phyloP scores from a whole-genome alignment of 1,140 invertebrate genomes.

The Paraescarpia echinospica region DNA sequence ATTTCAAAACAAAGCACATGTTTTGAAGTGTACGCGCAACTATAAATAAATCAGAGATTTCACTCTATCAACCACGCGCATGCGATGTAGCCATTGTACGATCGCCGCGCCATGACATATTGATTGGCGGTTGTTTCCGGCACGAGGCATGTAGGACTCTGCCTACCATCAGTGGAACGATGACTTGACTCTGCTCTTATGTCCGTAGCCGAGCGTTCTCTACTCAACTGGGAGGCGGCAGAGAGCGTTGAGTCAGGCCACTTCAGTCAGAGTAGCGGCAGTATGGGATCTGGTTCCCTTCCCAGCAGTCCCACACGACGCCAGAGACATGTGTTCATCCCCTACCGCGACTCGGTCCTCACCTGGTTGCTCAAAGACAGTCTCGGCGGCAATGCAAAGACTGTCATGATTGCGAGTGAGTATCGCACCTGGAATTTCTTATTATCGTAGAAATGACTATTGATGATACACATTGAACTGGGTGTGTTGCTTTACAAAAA shows the following conservation, averaged over 20 bases:
- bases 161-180: not conserved
- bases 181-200: not conserved
- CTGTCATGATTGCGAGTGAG: conserved; percentile 57
- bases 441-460: not conserved
- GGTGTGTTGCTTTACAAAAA: not conserved
- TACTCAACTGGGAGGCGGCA: not conserved
- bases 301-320: conserved; percentile 25
- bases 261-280: not conserved
- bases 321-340: conserved; percentile 62
- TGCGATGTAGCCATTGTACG: not conserved
- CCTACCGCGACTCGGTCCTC: conserved; percentile 59
- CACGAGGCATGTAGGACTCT: not conserved
- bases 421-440: not conserved
- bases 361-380: conserved; percentile 58
- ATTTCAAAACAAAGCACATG: not conserved
- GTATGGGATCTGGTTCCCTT: not conserved
- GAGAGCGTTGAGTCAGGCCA: not conserved
- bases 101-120: not conserved
- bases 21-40: not conserved
- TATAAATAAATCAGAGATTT: conserved; percentile 2
- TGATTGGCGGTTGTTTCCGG: not conserved
- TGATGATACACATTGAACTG: too few relatives aligned
- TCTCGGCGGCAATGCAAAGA: conserved; percentile 58
- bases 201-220: not conserved
- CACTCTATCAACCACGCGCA: not conserved